These are phyloP conservation scores for Cremastinae sp. DNA, from an alignment of 2,888 invertebrate species.

Conservation along the genomic window DNA sequence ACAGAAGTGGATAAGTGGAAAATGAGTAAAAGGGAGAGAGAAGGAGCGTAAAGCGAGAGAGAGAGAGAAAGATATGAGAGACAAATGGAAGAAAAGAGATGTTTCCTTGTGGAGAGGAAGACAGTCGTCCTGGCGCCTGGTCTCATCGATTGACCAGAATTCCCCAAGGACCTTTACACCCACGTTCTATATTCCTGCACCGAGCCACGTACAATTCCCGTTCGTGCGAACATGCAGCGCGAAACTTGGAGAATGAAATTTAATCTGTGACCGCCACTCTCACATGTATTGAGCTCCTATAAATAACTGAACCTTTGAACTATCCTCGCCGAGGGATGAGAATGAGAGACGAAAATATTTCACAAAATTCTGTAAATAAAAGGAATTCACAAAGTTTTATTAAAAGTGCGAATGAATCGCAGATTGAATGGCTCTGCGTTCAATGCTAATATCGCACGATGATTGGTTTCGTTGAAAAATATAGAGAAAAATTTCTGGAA, in stretches of 20 bases:
- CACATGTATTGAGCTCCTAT: neutral
- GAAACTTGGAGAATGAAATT: conserved; percentile 7
- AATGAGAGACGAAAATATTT: conserved; percentile 2
- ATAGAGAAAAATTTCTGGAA: too few species aligned
- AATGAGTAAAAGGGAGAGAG: conserved; percentile 6
- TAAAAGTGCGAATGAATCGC: too few species aligned
- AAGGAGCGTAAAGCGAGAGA: conserved; percentile 10
- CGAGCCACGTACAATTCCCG: conserved; percentile 14
- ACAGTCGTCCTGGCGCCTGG: conserved; percentile 65
- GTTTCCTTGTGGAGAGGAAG: conserved; percentile 46
- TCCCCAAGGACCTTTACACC: conserved; percentile 41
- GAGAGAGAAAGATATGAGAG: conserved; percentile 30
- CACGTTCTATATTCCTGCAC: conserved; percentile 19
- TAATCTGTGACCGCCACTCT: conserved; percentile 15
- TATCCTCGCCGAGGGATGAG: neutral
- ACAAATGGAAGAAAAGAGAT: conserved; percentile 17
- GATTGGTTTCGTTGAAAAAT: too few species aligned
- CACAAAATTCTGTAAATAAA: too few species aligned
- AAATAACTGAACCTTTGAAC: conserved; percentile 3
- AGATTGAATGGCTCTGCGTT: too few species aligned
- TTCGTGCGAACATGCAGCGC: conserved; percentile 24
- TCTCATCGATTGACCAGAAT: conserved; percentile 65
- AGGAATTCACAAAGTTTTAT: too few species aligned
- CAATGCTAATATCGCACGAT: too few species aligned
- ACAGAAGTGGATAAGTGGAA: too few species aligned